Percentiles rank a stretch among this genome's conserved stretches.
These are phyloP conservation scores for Spialia ferax DNA, from an alignment of 2,888 invertebrate species.

Conservation along the genomic window DNA sequence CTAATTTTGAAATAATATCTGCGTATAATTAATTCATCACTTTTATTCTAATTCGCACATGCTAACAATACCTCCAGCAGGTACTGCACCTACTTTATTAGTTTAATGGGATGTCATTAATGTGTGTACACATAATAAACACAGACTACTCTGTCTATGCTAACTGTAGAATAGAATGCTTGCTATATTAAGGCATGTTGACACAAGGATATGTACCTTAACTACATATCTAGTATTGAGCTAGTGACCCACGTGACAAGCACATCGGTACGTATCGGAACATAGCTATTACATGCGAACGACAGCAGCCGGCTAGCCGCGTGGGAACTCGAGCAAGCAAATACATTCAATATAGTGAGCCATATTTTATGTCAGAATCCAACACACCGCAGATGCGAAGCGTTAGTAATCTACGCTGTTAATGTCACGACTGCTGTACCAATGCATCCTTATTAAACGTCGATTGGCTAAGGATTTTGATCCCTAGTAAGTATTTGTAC, in stretches of 20 bases:
- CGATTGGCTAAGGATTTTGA: conserved; percentile 35
- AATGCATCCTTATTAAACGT: conserved; percentile 71
- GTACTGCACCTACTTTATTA: too few species aligned
- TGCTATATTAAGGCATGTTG: conserved; percentile 11
- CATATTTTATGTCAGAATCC: conserved; percentile 76
- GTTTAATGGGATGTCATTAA: neutral
- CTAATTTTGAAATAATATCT: neutral
- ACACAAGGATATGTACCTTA: conserved; percentile 16
- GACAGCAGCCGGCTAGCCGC: conserved; percentile 54
- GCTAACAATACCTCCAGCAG: too few species aligned
- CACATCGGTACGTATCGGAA: conserved; percentile 29
- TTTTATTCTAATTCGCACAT: too few species aligned
- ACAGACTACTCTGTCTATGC: neutral
- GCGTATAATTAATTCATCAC: neutral
- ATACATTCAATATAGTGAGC: conserved; percentile 58
- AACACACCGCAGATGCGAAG: conserved; percentile 66
- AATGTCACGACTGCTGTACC: conserved; percentile 73
- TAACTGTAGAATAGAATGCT: neutral
- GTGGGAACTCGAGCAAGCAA: conserved; percentile 73
- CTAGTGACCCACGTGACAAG: conserved; percentile 33
- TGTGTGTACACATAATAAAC: conserved; percentile 1
- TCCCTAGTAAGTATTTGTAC: neutral
- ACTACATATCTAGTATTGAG: too few species aligned
- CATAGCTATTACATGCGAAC: conserved; percentile 38
- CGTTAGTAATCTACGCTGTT: conserved; percentile 64